Conservation (phyloP, 23 tunicate genomes). For the Halocynthia aurantium region DNA sequence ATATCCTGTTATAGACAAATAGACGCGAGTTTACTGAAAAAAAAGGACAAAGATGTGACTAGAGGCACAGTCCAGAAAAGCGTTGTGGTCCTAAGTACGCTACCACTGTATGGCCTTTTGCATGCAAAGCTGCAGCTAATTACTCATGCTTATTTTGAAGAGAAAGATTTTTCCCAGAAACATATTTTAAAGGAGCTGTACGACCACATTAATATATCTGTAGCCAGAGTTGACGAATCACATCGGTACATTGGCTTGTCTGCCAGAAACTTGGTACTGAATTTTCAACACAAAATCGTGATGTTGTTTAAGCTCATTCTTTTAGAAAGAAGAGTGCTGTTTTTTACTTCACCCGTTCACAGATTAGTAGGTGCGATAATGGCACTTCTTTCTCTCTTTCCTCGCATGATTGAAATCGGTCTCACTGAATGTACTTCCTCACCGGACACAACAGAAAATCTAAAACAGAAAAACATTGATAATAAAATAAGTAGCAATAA, state of each 20-base stretch:
- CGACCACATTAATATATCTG: constrained; percentile 56
- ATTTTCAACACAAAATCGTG: constrained; percentile 59
- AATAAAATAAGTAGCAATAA: neutral
- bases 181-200: constrained; percentile 61
- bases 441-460: neutral
- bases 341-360: constrained; percentile 57
- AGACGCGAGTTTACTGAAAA: constrained; percentile 37
- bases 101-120: constrained; percentile 63
- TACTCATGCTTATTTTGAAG: constrained; percentile 84
- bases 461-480: neutral
- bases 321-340: constrained; percentile 59
- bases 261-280: constrained; percentile 25
- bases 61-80: constrained; percentile 90
- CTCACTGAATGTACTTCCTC: constrained; percentile 31
- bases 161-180: constrained; percentile 70
- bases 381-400: constrained; percentile 72
- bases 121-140: constrained; percentile 77
- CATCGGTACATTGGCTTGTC: constrained; percentile 46
- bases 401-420: constrained; percentile 77
- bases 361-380: constrained; percentile 56
- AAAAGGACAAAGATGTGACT: constrained; percentile 68
- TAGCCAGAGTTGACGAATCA: constrained; percentile 33
- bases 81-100: constrained; percentile 72
- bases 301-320: constrained; percentile 64
- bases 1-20: constrained; percentile 79